Conservation (phyloP, 2,888 invertebrate species). For the Ophion obscuratus region DNA sequence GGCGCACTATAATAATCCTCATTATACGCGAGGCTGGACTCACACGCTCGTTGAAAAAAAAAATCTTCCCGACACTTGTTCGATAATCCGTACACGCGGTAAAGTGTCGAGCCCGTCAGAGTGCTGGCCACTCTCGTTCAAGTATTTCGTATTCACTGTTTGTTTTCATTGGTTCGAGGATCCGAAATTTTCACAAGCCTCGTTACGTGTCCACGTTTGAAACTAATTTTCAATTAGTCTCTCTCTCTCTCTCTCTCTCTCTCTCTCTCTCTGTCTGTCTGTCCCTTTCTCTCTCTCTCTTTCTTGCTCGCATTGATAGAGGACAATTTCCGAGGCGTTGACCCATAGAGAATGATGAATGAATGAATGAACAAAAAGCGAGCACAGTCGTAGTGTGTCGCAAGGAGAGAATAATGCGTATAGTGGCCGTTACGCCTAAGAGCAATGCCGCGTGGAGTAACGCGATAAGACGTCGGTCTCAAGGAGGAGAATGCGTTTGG, state of each 20-base stretch:
- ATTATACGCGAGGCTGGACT: slow-evolving; percentile 34
- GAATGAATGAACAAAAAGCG: slow-evolving; percentile 20
- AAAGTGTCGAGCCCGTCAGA: not conserved
- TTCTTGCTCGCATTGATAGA: slow-evolving; percentile 6
- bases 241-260: no score
- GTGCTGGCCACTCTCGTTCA: slow-evolving; percentile 19
- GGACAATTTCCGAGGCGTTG: slow-evolving; percentile 18
- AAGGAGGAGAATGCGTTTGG: slow-evolving; percentile 5
- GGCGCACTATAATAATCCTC: slow-evolving; percentile 33
- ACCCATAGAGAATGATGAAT: slow-evolving; percentile 39
- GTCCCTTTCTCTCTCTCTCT: not conserved
- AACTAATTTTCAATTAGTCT: slow-evolving; percentile 7
- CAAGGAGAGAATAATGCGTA: slow-evolving; percentile 30
- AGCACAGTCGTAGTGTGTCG: slow-evolving; percentile 27
- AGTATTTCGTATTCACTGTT: slow-evolving; percentile 1
- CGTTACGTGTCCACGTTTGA: not conserved
- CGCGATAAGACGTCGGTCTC: slow-evolving; percentile 20
- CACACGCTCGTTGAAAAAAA: slow-evolving; percentile 35
- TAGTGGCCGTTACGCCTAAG: slow-evolving; percentile 12
- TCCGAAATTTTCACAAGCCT: slow-evolving; percentile 3
- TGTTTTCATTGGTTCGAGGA: slow-evolving; percentile 9
- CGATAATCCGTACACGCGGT: slow-evolving; percentile 3
- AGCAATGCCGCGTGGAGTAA: not conserved
- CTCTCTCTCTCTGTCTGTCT: not conserved
- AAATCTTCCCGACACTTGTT: slow-evolving; percentile 43